phyloP scores from a whole-genome alignment of 2,113 vertebrate species.

The Sinocyclocheilus maitianheensis region DNA sequence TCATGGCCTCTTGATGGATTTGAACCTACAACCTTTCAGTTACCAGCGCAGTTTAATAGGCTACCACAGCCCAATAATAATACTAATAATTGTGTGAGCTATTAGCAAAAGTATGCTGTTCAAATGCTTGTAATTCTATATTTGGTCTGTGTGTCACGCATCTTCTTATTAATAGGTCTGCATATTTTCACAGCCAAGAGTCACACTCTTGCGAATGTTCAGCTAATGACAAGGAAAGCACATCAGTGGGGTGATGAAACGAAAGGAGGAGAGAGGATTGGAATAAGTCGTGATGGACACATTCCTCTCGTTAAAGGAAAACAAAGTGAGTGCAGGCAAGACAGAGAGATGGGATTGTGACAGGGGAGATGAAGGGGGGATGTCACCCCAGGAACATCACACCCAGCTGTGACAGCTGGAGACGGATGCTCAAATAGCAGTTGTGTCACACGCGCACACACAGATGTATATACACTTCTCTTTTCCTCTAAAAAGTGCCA shows the following conservation, averaged over 20 bases:
- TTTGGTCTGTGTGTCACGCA: neutral
- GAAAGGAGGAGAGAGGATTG: neutral
- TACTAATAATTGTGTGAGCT: slow-evolving; percentile 1
- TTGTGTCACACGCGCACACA: slow-evolving; percentile 27
- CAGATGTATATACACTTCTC: slow-evolving; percentile 27
- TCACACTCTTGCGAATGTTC: slow-evolving; percentile 1
- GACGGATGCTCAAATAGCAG: slow-evolving; percentile 29
- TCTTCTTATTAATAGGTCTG: neutral
- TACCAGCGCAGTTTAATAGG: neutral
- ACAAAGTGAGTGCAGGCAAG: slow-evolving; percentile 4
- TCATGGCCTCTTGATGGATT: neutral
- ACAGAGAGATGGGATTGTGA: slow-evolving; percentile 33
- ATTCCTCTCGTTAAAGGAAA: slow-evolving; percentile 41
- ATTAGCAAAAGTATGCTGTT: slow-evolving; percentile 21
- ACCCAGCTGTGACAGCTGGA: slow-evolving; percentile 21
- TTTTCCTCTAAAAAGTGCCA: neutral
- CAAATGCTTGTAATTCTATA: slow-evolving; percentile 19
- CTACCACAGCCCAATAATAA: neutral
- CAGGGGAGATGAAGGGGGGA: slow-evolving; percentile 38
- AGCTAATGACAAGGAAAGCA: slow-evolving; percentile 35
- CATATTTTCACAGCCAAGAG: slow-evolving; percentile 10
- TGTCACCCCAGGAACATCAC: slow-evolving; percentile 45
- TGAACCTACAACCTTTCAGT: neutral
- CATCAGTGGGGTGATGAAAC: slow-evolving; percentile 37
- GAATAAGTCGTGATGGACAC: slow-evolving; percentile 42